Base-by-base conservation (phyloP, 2,797 vertebrate genomes). In the Cichlasoma orientale region DNA sequence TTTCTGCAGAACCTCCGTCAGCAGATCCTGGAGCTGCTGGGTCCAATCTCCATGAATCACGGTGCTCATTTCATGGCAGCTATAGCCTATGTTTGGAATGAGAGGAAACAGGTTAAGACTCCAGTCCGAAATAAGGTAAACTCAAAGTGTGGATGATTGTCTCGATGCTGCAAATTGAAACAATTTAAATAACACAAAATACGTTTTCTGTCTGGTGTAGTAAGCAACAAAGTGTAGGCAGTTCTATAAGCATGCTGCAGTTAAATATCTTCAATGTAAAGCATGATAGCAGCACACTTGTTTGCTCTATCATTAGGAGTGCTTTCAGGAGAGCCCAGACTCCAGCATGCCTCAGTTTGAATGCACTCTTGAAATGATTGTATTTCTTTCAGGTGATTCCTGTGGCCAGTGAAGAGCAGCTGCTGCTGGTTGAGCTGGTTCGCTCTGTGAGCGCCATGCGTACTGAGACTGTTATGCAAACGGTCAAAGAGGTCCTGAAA, bases 31-130 rank as follows among this genome's bases (percentile, higher is more conserved):
- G 98, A 99, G 91, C 95, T 99, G 54, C 84, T 99, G 76, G 98
- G 98, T 16, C 98, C 98, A 8, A 99, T 99, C 92, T 99, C 98
- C 84, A 99, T 99, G 98, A 98, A 99, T 94, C 98, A 99, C 0
- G 98, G 98, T 1, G 96, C 98, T 86, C 97, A 99, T 85, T 99
- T 99, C 90, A 99, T 99, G 98, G 98, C 98, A 86, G 98, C 98
- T n/a, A 97, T 99, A 79, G 98, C 98, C 0, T 99, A 98, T 76
- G 98, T 99, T 33, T 99, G 98, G 98, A 99, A 99, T 88, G 98
- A 99, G 92, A 97, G 98, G 91, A 98, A 95, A 80, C 97, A 96
- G 77, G 94, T 94, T 76, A 98, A 97, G 93, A 92, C 92, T 33
- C 82, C 95, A 56, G 92, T 95, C 44, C 96, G 97, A 88, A 96